phyloP scores from a whole-genome alignment of 1,140 invertebrate species.

The Centruroides sculpturatus region DNA sequence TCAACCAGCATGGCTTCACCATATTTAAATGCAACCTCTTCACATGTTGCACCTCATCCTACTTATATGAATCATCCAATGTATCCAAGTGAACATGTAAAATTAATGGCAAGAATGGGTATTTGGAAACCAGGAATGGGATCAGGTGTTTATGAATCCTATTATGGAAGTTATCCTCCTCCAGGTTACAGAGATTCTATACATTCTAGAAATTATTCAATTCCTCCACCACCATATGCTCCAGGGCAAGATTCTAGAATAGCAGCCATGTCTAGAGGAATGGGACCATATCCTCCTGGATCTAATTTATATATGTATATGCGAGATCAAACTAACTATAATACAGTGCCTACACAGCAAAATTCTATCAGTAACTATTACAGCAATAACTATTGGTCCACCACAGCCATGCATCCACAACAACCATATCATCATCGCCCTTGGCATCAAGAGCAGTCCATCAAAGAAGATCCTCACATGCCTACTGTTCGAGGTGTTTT shows the following conservation, averaged over 20 bases:
- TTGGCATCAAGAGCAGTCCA: background rate
- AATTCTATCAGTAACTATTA: too few relatives aligned
- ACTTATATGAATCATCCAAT: constrained; percentile 9
- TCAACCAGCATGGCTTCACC: background rate
- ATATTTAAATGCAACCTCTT: background rate
- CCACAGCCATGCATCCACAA: background rate
- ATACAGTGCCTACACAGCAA: too few relatives aligned
- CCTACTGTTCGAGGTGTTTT: constrained; percentile 48
- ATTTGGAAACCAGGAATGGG: constrained; percentile 21
- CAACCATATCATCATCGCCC: background rate
- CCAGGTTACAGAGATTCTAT: constrained; percentile 1
- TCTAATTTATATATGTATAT: too few relatives aligned
- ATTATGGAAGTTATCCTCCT: constrained; percentile 13
- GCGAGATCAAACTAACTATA: too few relatives aligned
- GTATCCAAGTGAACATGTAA: constrained; percentile 19
- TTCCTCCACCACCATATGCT: background rate
- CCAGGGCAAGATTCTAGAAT: background rate
- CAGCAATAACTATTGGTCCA: too few relatives aligned
- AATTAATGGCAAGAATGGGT: constrained; percentile 19
- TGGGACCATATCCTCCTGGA: too few relatives aligned
- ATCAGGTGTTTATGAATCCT: constrained; percentile 5
- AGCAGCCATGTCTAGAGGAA: too few relatives aligned
- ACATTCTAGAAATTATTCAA: background rate
- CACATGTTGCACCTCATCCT: constrained; percentile 8
- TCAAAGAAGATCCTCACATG: constrained; percentile 4